Base-by-base conservation (phyloP, 2,888 invertebrate species). In the Globia sparganii region DNA sequence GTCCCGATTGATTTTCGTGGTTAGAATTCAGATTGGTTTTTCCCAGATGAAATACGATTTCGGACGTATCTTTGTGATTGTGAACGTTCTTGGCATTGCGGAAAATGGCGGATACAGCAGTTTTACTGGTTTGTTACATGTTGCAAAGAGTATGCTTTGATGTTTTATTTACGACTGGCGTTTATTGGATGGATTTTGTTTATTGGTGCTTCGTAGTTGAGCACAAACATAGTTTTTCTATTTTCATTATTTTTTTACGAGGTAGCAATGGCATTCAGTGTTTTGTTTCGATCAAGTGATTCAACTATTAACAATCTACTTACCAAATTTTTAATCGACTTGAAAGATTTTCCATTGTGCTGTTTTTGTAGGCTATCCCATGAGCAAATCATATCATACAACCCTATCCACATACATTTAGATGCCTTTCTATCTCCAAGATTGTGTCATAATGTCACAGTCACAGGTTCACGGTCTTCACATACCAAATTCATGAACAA, bases 1-100 rank as follows among this genome's bases (percentile, higher is more conserved):
- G 72, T 15, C 53, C 40, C 73, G 70, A 86, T 86, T 86, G 80
- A 86, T 83, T 86, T 75, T 75, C 83, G 80, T 80, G 86, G 86
- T 77, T 77, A 53, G 86, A 83, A 80, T 85, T 75, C 66, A 74
- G 77, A 85, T 86, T 77, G 83, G 77, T 53, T 83, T 83, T 80
- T 62, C n/a, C 58, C 49, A 84, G 64, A 84, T 80, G 80, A 80
- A 86, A 83, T 75, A 75, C 59, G 13, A 56, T 75, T 75, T 18
- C 68, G 46, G 65, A 53, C 49, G 18, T 64, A 56, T 62, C 81
- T 77, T 69, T 72, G 40, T 77, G 58, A 68, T 69, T 70, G 46
- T 77, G 58, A 68, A n/a, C 66, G 62, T 80, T 83, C 58, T 64
- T 71, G 64, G 62, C 65, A 65, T 62, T 43, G 56, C 40, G 71